phyloP scores from a whole-genome alignment of 2,797 vertebrate species.

The Peromyscus nudipes region DNA sequence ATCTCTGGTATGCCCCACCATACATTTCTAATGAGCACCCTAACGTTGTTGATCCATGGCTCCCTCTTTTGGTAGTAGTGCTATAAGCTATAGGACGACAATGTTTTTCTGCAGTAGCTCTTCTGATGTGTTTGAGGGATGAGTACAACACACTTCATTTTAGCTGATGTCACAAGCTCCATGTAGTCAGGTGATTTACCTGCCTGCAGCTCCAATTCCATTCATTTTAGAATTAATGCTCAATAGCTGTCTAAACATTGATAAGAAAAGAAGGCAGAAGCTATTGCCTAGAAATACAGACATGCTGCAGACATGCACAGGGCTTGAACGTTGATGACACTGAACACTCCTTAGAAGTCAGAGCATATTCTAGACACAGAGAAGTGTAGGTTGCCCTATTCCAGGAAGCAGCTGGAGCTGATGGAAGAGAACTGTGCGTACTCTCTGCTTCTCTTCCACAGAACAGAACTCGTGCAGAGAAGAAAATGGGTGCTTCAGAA shows the following conservation, averaged over 20 bases:
- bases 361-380: constrained; percentile 1
- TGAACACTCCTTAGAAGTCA: constrained; percentile 27
- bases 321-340: neutral
- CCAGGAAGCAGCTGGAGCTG: neutral
- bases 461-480: constrained; percentile 19
- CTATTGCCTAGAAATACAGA: constrained; percentile 47
- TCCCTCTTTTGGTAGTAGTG: neutral
- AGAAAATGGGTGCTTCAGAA: constrained; percentile 58
- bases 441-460: constrained; percentile 32
- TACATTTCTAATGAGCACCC: neutral
- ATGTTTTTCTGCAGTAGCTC: neutral
- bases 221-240: neutral
- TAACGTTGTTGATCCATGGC: neutral
- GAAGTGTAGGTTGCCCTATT: neutral
- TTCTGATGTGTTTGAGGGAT: neutral
- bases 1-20: neutral
- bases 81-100: neutral
- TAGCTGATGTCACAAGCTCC: neutral
- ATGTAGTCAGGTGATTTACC: neutral
- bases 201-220: neutral
- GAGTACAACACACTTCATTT: neutral
- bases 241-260: neutral
- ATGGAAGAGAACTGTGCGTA: neutral
- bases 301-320: neutral
- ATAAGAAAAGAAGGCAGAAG: constrained; percentile 44